Percentiles rank a stretch among this genome's conserved stretches.
Evolutionary conservation across 2,113 vertebrate species (phyloP).

Genomic region (Corythornis vintsioides): DNA sequence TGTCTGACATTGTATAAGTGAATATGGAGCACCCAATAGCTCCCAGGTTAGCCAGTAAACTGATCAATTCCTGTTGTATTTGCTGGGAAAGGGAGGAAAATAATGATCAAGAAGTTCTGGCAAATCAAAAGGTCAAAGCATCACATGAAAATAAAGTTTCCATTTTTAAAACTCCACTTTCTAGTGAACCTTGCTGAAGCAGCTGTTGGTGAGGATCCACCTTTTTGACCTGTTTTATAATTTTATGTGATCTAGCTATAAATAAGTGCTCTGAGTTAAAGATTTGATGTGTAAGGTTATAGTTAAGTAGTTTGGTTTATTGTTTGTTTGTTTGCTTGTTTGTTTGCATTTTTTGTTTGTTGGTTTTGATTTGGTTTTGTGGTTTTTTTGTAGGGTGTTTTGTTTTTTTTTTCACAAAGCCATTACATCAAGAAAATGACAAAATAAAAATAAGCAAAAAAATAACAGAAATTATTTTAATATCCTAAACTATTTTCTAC

Average conservation of each 20-base stretch:
- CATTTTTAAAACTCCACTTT: not conserved
- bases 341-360: no score
- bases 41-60: not conserved
- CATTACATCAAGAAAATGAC: not conserved
- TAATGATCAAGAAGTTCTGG: not conserved
- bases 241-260: not conserved
- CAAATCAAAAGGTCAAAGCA: constrained; percentile 1
- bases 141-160: not conserved
- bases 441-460: not conserved
- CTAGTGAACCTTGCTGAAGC: not conserved
- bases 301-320: not conserved
- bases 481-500: not conserved
- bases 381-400: no score
- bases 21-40: not conserved
- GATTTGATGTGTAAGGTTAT: not conserved
- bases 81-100: not conserved
- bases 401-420: not conserved
- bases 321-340: not conserved
- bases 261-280: not conserved
- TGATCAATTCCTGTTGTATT: not conserved
- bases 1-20: not conserved
- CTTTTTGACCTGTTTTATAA: not conserved
- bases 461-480: not conserved
- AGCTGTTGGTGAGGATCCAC: not conserved
- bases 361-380: no score